Base-by-base conservation (phyloP, 2,888 invertebrate species). In the Capitulum mitella region DNA sequence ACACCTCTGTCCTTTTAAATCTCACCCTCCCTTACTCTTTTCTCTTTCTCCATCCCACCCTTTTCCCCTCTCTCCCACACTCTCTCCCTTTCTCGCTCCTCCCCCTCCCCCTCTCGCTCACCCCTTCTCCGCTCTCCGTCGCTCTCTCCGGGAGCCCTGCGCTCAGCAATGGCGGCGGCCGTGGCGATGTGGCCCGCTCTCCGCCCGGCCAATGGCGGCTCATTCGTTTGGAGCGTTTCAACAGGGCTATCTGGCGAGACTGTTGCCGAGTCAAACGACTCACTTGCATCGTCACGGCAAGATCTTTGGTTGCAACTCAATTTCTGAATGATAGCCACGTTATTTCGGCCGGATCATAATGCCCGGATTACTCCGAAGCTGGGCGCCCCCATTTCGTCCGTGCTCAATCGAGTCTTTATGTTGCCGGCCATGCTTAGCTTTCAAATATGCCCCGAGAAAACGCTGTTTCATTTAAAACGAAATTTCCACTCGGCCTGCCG, bases 351-450 rank as follows among this genome's bases (percentile, higher is more conserved):
- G 70, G 40, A 37, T 70, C 70, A 70, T 70, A 70, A 70, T 70
- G 70, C 70, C 40, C 8, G 70, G 70, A 70, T 70, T 70, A 70
- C 70, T 26, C 34, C 10, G 70, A 70, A 70, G 70, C 70, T 70
- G 26, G 40, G 34, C 37, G 37, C 37, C 40, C 34, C 70, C 70
- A 70, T 70, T 70, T 40, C 70, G 26, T 19, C 40, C 40, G 70
- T 40, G 70, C 40, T 19, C 70, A 70, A 70, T 70, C 70, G 70
- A 70, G 37, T 70, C 70, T 70, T 70, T 70, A 70, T 70, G 70
- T 40, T 40, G 40, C 29, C 70, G 26, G 40, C 70, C 70, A 70
- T 70, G 70, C 70, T 70, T 70, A 70, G 37, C 26, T 70, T 70
- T 70, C 70, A 70, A 70, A 70, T 70, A 70, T 70, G 22, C 70